phyloP scores from a whole-genome alignment of 2,888 invertebrate genomes.

The Strigamia maritima region DNA sequence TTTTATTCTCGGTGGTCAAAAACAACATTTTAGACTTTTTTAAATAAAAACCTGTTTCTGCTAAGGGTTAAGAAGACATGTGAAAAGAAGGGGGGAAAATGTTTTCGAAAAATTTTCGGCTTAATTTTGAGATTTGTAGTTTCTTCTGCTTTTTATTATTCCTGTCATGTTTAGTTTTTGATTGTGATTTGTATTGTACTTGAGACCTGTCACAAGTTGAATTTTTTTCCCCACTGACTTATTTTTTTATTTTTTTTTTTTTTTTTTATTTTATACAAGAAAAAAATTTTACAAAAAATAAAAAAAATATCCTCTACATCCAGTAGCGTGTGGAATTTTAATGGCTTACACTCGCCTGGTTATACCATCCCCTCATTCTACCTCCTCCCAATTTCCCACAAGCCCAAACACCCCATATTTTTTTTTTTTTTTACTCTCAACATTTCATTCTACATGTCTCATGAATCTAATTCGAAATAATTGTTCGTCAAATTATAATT shows the following conservation, averaged over 20 bases:
- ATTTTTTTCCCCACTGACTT: too few relatives aligned
- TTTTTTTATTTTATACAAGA: neutral
- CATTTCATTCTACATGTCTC: constrained; percentile 3
- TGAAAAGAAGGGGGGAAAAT: neutral
- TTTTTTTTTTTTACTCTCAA: neutral
- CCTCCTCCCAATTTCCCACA: neutral
- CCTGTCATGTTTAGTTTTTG: constrained; percentile 12
- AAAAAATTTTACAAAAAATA: neutral
- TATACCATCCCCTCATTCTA: constrained; percentile 17
- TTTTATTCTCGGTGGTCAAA: too few relatives aligned
- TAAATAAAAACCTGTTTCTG: too few relatives aligned
- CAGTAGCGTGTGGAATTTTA: constrained; percentile 32
- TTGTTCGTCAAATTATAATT: constrained; percentile 1
- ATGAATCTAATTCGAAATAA: neutral
- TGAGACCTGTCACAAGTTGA: constrained; percentile 9
- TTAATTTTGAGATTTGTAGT: neutral
- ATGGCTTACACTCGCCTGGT: constrained; percentile 25
- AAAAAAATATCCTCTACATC: too few relatives aligned
- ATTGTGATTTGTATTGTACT: constrained; percentile 31
- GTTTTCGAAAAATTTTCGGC: neutral
- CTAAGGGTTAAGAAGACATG: too few relatives aligned
- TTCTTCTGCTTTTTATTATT: neutral
- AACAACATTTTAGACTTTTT: neutral
- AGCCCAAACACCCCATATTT: neutral
- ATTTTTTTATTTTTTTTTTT: neutral